Conservation (phyloP, 2,888 invertebrate genomes). For the Drosophila anceps region DNA sequence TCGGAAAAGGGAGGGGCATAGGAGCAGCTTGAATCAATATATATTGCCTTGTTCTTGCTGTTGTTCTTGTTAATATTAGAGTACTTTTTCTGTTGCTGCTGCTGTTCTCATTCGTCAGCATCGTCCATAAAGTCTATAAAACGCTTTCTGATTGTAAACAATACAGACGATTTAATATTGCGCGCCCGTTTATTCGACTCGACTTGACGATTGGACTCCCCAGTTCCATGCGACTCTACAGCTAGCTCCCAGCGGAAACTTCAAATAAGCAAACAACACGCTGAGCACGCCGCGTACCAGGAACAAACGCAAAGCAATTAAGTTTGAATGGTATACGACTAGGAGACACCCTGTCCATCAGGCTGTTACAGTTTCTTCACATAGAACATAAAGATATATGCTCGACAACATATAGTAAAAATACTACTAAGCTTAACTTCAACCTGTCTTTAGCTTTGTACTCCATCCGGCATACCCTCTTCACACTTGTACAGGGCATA, state of each 20-base stretch:
- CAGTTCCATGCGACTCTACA: constrained; percentile 43
- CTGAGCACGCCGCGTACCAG: constrained; percentile 70
- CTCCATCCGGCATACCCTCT: background rate
- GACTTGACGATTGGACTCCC: constrained; percentile 50
- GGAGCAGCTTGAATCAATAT: constrained; percentile 64
- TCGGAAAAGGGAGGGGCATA: constrained; percentile 35
- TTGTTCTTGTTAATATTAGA: constrained; percentile 15
- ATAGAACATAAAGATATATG: background rate
- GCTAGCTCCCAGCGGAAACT: constrained; percentile 58
- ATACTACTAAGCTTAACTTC: no score
- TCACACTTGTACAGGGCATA: background rate
- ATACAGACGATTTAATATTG: constrained; percentile 81
- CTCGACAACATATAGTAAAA: background rate
- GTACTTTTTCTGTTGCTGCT: constrained; percentile 20
- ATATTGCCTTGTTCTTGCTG: constrained; percentile 26
- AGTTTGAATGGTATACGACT: background rate
- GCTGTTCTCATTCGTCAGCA: constrained; percentile 41
- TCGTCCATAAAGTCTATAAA: constrained; percentile 74
- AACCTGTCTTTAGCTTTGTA: no score
- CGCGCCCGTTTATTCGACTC: constrained; percentile 63
- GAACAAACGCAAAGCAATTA: constrained; percentile 38
- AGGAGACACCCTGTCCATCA: constrained; percentile 11
- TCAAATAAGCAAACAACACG: constrained; percentile 65
- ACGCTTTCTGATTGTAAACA: constrained; percentile 79
- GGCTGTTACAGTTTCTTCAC: background rate